Evolutionary conservation across 1,140 invertebrate species (phyloP), one percentile per base, ranked within the genome.

Genomic region (Papilio aristodemus): DNA sequence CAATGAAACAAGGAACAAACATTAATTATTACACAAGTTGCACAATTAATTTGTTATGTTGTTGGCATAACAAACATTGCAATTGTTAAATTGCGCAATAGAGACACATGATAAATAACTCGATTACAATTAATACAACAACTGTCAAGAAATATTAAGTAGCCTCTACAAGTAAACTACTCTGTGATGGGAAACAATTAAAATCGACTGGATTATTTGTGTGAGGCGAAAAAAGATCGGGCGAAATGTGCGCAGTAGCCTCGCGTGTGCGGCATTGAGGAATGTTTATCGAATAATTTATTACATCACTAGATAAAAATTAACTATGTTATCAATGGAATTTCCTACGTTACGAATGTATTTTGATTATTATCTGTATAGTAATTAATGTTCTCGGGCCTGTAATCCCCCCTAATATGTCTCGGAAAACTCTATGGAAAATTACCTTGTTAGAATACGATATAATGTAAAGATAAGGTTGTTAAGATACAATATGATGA

Each of bases 141-240:
- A 59, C 19, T 19, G 19, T 54, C 22, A 36, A 38, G 11, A n/a
- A 19, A 59, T 59, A 32, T 62, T 10, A 17, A 38, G 8, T 59
- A 59, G 58, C 38, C 59, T 62, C 59, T 62, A 10, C 11, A 54
- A 50, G 25, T 68, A 68, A 59, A 62, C 37, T 75, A 39, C 41
- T 69, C 70, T 71, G 54, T 74, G 59, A 62, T 57, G 60, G 57
- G 57, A 69, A 75, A 78, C 78, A 78, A 80, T 80, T 80, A 82
- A 80, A 80, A 74, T 68, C 75, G 8, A 22, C 66, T 72, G 73
- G 75, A 77, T 81, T 79, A 71, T 81, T 81, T 81, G 67, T 72
- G 39, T 63, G 72, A 78, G 76, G 76, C 75, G 68, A 71, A 76
- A 81, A 81, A 81, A 81, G 79, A 74, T 63, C 66, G 37, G 38